phyloP scores from a whole-genome alignment of 1,140 invertebrate genomes.

The Mercenaria mercenaria region DNA sequence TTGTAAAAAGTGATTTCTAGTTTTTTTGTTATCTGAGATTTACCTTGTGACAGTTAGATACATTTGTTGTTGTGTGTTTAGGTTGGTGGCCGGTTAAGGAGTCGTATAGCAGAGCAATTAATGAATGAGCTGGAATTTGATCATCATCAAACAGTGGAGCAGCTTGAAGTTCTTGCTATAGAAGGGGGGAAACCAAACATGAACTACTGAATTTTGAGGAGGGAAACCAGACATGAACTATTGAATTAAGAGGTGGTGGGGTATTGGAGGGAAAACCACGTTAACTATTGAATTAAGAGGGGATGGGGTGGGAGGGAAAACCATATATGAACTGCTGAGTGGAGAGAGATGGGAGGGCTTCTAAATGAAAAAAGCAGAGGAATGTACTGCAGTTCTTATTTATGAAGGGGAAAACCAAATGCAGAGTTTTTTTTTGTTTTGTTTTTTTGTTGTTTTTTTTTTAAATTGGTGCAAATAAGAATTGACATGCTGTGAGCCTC shows the following conservation, averaged over 20 bases:
- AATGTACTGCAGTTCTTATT: no score
- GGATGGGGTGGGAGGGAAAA: background rate
- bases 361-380: no score
- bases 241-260: background rate
- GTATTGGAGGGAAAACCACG: background rate
- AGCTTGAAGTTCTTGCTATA: conserved; percentile 71
- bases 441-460: no score
- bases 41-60: no score
- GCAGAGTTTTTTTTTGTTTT: no score
- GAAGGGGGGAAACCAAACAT: background rate
- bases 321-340: background rate
- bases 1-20: no score
- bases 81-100: conserved; percentile 78
- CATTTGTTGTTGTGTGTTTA: conserved; percentile 26
- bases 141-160: conserved; percentile 74
- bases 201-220: background rate
- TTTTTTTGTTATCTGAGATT: no score
- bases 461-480: no score
- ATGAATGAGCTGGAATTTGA: conserved; percentile 80
- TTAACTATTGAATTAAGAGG: background rate
- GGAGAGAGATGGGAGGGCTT: no score
- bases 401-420: no score
- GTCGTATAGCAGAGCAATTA: conserved; percentile 80
- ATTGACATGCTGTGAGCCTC: no score
- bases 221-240: background rate